phyloP scores from a whole-genome alignment of 2,888 invertebrate genomes.

The Harmothoe impar region DNA sequence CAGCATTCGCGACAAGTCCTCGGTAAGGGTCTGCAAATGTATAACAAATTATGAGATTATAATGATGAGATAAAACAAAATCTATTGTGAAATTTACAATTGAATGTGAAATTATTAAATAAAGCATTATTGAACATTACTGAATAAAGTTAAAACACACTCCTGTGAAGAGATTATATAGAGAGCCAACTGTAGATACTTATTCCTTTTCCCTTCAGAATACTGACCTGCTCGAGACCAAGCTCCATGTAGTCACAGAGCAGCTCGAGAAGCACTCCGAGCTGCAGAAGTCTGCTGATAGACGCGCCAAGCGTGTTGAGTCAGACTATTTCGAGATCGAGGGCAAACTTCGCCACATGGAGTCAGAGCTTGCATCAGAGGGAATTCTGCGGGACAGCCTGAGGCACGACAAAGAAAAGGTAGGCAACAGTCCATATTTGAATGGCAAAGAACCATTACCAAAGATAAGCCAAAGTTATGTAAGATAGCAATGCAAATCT shows the following conservation, averaged over 20 bases:
- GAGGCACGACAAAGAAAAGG: conserved; percentile 90
- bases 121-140: too few relatives aligned
- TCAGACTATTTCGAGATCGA: conserved; percentile 90
- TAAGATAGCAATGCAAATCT: too few relatives aligned
- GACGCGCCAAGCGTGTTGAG: conserved; percentile 88
- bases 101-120: too few relatives aligned
- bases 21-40: conserved; percentile 71
- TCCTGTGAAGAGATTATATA: too few relatives aligned
- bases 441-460: too few relatives aligned
- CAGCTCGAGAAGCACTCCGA: conserved; percentile 89
- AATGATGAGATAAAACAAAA: background rate
- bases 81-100: too few relatives aligned
- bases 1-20: conserved; percentile 74
- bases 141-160: too few relatives aligned
- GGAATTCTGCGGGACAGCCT: conserved; percentile 90
- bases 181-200: too few relatives aligned
- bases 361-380: conserved; percentile 90
- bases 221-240: conserved; percentile 87
- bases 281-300: conserved; percentile 87
- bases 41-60: background rate
- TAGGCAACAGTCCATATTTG: conserved; percentile 80
- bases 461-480: too few relatives aligned
- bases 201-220: conserved; percentile 73
- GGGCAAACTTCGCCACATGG: conserved; percentile 90
- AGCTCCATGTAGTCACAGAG: conserved; percentile 88